Evolutionary conservation across 2,113 vertebrate genomes (phyloP).

Genomic region (Pelodiscus sinensis): DNA sequence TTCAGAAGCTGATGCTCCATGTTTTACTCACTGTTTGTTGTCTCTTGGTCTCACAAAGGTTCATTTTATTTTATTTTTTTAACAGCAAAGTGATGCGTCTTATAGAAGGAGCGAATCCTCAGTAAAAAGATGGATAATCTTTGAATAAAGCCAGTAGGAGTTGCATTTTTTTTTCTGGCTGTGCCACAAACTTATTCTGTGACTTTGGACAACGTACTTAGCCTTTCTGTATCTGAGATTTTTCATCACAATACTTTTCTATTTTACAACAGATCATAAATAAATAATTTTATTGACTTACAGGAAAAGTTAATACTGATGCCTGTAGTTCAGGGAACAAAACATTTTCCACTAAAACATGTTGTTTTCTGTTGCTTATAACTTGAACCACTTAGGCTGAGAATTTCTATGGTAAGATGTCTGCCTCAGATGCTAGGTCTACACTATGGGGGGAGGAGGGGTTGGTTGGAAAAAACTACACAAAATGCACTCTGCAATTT

Average conservation of each 20-base stretch:
- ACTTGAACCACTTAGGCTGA: accelerated
- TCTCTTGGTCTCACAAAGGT: neutral
- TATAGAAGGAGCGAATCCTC: neutral
- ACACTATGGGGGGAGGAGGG: too few species aligned
- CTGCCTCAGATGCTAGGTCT: too few species aligned
- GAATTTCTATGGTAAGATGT: neutral
- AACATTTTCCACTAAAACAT: neutral
- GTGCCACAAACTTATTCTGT: neutral
- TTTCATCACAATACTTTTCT: neutral
- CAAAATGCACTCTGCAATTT: too few species aligned
- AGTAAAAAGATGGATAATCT: neutral
- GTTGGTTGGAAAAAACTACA: too few species aligned
- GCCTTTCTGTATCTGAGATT: neutral
- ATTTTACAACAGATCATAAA: neutral
- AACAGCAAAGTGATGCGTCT: neutral
- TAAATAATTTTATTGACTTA: neutral
- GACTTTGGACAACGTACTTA: neutral
- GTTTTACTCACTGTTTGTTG: neutral
- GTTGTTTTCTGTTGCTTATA: neutral
- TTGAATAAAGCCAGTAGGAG: accelerated
- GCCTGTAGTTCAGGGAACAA: neutral
- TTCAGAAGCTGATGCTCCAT: slow-evolving; percentile 20
- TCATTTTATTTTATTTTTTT: neutral
- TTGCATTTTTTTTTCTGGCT: neutral
- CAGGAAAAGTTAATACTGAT: neutral